phyloP scores from a whole-genome alignment of 2,888 invertebrate genomes.

The Cerastis rubricosa region DNA sequence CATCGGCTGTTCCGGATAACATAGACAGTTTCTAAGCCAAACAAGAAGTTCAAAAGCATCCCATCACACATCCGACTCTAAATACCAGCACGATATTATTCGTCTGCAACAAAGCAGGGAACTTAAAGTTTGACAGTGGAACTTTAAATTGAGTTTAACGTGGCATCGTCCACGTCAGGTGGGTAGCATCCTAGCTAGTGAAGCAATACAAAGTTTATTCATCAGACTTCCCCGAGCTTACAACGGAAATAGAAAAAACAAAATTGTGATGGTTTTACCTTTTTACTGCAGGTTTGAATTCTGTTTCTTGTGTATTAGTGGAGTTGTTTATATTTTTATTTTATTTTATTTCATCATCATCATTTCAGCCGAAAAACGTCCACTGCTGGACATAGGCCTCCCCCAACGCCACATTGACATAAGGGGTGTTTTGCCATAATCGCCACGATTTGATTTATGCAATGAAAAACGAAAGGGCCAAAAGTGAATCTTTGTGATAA shows the following conservation, averaged over 20 bases:
- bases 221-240: conserved; percentile 58
- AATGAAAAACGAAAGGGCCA: neutral
- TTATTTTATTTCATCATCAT: too few species aligned
- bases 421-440: too few species aligned
- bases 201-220: conserved; percentile 68
- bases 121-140: conserved; percentile 53
- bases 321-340: neutral
- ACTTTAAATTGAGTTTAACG: conserved; percentile 70
- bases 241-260: conserved; percentile 41
- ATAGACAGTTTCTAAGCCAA: too few species aligned
- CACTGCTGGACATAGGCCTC: too few species aligned
- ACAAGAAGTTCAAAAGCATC: too few species aligned
- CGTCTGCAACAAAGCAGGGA: conserved; percentile 38
- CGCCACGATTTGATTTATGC: neutral
- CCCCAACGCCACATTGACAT: too few species aligned
- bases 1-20: too few species aligned
- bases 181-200: conserved; percentile 52
- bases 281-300: conserved; percentile 9
- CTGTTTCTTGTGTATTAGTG: conserved; percentile 1
- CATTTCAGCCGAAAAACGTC: too few species aligned
- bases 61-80: neutral
- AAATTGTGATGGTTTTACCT: conserved; percentile 23
- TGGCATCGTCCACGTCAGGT: conserved; percentile 59
- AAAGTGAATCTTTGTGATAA: neutral
- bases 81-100: conserved; percentile 29